Percentiles rank a stretch among this genome's conserved stretches.
These are phyloP conservation scores for Perca flavescens DNA, from an alignment of 2,113 vertebrate genomes.

Conservation along the genomic window DNA sequence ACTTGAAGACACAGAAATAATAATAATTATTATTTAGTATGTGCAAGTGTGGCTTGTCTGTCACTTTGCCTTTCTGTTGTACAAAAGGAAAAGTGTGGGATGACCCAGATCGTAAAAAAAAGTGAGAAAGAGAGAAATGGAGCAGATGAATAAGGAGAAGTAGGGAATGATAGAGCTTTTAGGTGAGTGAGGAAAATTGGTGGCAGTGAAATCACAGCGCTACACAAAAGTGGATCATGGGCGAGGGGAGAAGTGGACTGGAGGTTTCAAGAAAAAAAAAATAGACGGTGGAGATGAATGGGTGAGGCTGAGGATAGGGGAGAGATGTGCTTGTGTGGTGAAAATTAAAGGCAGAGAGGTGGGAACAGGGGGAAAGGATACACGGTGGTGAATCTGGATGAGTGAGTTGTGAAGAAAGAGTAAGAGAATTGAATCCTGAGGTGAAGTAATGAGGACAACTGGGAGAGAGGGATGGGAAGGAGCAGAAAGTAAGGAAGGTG, in stretches of 20 bases:
- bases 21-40: not conserved
- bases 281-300: constrained; percentile 20
- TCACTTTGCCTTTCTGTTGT: not conserved
- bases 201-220: constrained; percentile 30
- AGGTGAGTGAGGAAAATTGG: constrained; percentile 30
- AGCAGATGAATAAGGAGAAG: constrained; percentile 12
- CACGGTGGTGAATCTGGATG: constrained; percentile 27
- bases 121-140: constrained; percentile 3
- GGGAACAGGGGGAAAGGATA: constrained; percentile 39
- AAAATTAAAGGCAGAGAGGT: constrained; percentile 29
- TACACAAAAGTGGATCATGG: constrained; percentile 37
- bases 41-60: not conserved
- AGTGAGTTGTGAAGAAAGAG: constrained; percentile 26
- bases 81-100: constrained; percentile 16
- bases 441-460: constrained; percentile 59
- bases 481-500: constrained; percentile 4
- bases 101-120: constrained; percentile 43
- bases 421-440: constrained; percentile 11
- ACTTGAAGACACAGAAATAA: not conserved
- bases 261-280: constrained; percentile 25
- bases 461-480: constrained; percentile 27
- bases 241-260: constrained; percentile 29
- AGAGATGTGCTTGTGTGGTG: constrained; percentile 7
- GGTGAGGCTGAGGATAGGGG: constrained; percentile 14
- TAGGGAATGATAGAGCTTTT: constrained; percentile 21